phyloP scores from a whole-genome alignment of 2,888 invertebrate genomes.

The Tachina fera region DNA sequence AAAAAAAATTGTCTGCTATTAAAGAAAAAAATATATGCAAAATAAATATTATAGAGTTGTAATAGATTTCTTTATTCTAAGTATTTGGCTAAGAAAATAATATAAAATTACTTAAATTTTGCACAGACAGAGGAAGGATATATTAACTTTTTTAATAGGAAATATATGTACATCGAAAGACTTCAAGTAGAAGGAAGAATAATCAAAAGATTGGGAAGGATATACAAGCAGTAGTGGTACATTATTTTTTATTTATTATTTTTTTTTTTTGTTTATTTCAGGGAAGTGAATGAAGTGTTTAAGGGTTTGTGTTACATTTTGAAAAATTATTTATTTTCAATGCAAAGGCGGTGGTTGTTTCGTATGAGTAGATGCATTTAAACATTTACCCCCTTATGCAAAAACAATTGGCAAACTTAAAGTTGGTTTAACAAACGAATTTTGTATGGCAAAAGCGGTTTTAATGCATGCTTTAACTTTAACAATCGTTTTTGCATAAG shows the following conservation, averaged over 20 bases:
- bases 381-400: not conserved
- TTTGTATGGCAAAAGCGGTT: no score
- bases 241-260: not conserved
- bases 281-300: not conserved
- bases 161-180: not conserved
- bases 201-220: conserved; percentile 10
- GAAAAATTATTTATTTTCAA: not conserved
- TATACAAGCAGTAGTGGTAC: not conserved
- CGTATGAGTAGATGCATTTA: not conserved
- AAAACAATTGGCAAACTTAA: no score
- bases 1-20: no score
- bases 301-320: conserved; percentile 37
- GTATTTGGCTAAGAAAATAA: conserved; percentile 10
- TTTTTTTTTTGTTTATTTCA: not conserved
- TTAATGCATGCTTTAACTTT: no score
- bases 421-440: no score
- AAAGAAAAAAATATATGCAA: no score
- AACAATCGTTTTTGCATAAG: no score
- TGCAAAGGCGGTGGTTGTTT: not conserved
- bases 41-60: conserved; percentile 8
- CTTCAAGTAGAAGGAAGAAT: conserved; percentile 3
- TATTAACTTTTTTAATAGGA: not conserved
- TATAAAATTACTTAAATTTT: not conserved
- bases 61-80: conserved; percentile 4
- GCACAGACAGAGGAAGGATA: not conserved